Evolutionary conservation across 2,888 invertebrate genomes (phyloP).

Genomic region (Sminthurides aquaticus): DNA sequence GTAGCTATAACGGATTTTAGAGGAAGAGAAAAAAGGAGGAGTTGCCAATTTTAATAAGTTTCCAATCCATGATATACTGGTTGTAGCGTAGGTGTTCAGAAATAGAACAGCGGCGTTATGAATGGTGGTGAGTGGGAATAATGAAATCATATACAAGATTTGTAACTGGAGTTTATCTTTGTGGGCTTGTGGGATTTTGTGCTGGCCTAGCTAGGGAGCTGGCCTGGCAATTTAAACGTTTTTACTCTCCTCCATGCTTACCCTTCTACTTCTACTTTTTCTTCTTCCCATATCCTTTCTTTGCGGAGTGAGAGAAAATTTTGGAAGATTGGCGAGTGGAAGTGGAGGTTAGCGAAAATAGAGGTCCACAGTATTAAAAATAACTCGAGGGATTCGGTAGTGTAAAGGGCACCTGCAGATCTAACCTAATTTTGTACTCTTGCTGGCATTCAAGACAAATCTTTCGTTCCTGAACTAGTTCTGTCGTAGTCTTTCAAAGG

Average conservation of each 20-base stretch:
- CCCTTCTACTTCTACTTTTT: too few species aligned
- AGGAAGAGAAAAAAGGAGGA: constrained; percentile 21
- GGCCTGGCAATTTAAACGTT: too few species aligned
- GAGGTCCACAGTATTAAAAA: constrained; percentile 26
- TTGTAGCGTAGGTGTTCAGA: background rate
- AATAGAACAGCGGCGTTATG: background rate
- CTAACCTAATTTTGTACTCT: constrained; percentile 40
- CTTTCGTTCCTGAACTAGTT: background rate
- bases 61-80: background rate
- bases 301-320: background rate
- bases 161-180: background rate
- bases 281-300: too few species aligned
- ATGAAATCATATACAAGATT: background rate
- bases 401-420: constrained; percentile 43
- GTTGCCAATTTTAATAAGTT: background rate
- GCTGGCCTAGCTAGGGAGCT: too few species aligned
- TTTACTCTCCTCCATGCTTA: constrained; percentile 32
- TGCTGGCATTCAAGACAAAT: constrained; percentile 13
- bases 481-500: background rate
- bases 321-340: background rate
- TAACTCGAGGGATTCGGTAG: constrained; percentile 30
- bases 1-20: background rate
- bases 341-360: background rate
- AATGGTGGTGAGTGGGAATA: background rate
- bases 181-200: background rate